Evolutionary conservation across 2,113 vertebrate species (phyloP), one percentile per base, ranked within the genome.

Genomic region (Aviceda subcristata): DNA sequence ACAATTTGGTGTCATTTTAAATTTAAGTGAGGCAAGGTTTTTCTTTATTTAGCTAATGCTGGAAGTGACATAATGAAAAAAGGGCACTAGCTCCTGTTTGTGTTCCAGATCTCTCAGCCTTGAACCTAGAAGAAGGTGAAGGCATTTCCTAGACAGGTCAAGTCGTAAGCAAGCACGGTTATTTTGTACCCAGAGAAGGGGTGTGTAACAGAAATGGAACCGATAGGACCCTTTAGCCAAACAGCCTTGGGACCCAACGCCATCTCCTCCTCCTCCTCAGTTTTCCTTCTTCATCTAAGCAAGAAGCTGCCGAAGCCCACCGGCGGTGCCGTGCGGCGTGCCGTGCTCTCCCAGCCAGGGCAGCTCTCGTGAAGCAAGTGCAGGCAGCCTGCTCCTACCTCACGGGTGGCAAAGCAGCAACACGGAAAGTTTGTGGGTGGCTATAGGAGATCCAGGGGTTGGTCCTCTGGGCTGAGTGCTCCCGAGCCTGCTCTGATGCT

Each of bases 1-100:
- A 93, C 85, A 71, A 46, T 30, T 92, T 48, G 43, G 43, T 97
- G 94, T 94, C 82, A 94, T 97, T 97, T 96, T 83, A 95, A 88
- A 90, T 97, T 67, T 73, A 96, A 88, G 67, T 53, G 60, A 94
- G 94, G 96, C 63, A 77, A 82, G 57, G 24, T 51, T 92, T 88
- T 71, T 84, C 86, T 98, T 97, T 97, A 93, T 92, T 96, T 80
- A 80, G 38, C 75, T 93, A 92, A 86, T 7, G 16, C 87, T 84
- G 77, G 69, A 68, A 94, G 55, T 36, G 68, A 82, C 75, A 86
- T 86, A 87, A 86, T 64, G 71, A 97, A 87, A 72, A 96, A 96
- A 95, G 94, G 77, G 77, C 84, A 94, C 53, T 92, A 90, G 48
- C 29, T 94, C 92, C 92, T 91, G 74, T 90, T 89, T 84, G 34